Evolutionary conservation across 2,113 vertebrate species (phyloP).

Genomic region (Connochaetes taurinus): DNA sequence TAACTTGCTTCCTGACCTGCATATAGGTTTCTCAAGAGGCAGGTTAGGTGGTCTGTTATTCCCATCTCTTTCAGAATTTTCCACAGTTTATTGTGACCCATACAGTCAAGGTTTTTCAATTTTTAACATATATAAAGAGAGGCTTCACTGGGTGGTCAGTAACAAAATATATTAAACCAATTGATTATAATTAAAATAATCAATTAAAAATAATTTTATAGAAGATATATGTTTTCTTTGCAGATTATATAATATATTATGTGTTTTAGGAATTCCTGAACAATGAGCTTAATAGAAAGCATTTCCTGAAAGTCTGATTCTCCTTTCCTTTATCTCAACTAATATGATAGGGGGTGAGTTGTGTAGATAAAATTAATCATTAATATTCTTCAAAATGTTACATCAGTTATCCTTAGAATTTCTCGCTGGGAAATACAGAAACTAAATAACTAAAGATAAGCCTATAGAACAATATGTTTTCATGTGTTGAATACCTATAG

Average conservation of each 20-base stretch:
- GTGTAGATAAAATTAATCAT: neutral
- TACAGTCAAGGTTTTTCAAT: neutral
- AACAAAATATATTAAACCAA: neutral
- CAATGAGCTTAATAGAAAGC: neutral
- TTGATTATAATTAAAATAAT: neutral
- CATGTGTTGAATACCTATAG: neutral
- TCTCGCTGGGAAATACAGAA: neutral
- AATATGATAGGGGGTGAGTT: neutral
- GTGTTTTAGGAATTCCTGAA: neutral
- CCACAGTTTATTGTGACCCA: too few species aligned
- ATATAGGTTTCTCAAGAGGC: too few species aligned
- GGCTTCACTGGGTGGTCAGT: accelerated
- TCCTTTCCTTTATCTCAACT: neutral
- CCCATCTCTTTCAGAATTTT: too few species aligned
- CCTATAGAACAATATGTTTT: neutral
- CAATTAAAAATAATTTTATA: neutral
- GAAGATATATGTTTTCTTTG: neutral
- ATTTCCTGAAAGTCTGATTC: neutral
- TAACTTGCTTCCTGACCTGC: too few species aligned
- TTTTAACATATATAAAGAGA: neutral
- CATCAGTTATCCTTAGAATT: neutral
- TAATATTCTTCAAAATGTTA: neutral
- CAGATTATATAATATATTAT: neutral
- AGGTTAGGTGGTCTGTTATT: too few species aligned
- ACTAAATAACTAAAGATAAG: neutral